Evolutionary conservation across 1,140 invertebrate species (phyloP).

Genomic region (Penaeus japonicus): DNA sequence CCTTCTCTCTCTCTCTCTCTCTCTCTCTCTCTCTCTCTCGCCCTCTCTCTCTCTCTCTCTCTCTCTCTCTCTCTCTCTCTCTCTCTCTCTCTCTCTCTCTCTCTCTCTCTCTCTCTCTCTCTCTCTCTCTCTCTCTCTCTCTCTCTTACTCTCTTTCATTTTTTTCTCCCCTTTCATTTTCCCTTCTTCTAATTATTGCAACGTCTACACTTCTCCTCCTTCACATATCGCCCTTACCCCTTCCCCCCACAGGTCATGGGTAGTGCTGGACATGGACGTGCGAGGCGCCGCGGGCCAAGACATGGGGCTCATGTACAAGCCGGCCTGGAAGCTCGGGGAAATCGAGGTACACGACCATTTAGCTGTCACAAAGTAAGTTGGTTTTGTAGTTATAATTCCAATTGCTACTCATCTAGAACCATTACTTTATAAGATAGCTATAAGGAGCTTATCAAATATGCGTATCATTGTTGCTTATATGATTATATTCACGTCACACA

Average conservation of each 20-base stretch:
- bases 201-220: background rate
- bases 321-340: slow-evolving; percentile 71
- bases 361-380: slow-evolving; percentile 64
- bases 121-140: background rate
- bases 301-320: slow-evolving; percentile 75
- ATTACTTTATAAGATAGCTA: no score
- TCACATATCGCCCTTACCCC: background rate
- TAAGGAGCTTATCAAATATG: no score
- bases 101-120: background rate
- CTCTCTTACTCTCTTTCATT: background rate
- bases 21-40: background rate
- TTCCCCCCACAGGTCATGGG: slow-evolving; percentile 71
- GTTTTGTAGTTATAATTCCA: no score
- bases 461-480: no score
- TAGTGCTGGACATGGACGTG: slow-evolving; percentile 81
- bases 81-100: background rate
- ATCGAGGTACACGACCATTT: slow-evolving; percentile 69
- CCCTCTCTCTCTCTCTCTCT: background rate
- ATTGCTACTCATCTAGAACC: no score
- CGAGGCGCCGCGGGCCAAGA: slow-evolving; percentile 81
- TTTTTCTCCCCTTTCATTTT: background rate
- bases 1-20: background rate
- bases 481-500: no score
- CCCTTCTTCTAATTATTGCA: background rate
- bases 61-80: background rate